phyloP scores from a whole-genome alignment of 1,140 invertebrate genomes.

The Wiebesia pumilae region DNA sequence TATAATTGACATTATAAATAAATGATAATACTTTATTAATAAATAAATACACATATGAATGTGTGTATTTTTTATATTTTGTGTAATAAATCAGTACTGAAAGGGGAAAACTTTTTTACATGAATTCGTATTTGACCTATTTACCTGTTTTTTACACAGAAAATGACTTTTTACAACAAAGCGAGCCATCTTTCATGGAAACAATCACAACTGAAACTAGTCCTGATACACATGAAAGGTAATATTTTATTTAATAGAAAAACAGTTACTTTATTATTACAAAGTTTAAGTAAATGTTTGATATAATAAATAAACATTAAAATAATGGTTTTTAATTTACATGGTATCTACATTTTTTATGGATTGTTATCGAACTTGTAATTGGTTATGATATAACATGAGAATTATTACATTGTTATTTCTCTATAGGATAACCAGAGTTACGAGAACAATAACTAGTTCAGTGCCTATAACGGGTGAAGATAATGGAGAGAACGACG shows the following conservation, averaged over 20 bases:
- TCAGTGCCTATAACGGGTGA: conserved; percentile 61
- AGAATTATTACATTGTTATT: background rate
- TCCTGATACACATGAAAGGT: conserved; percentile 77
- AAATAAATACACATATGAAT: conserved; percentile 6
- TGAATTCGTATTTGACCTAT: conserved; percentile 50
- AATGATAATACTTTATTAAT: background rate
- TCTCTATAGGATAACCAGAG: conserved; percentile 73
- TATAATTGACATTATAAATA: conserved; percentile 63
- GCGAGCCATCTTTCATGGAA: conserved; percentile 76
- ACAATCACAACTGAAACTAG: conserved; percentile 75
- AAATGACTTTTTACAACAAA: conserved; percentile 78
- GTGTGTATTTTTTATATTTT: conserved; percentile 63
- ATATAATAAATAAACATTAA: too few relatives aligned
- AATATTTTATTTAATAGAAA: background rate
- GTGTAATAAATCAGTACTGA: conserved; percentile 57
- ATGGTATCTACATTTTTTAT: too few relatives aligned
- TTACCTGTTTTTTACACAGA: conserved; percentile 66
- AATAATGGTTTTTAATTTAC: too few relatives aligned
- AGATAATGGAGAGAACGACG: conserved; percentile 62
- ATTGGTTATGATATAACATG: too few relatives aligned
- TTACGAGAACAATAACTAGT: conserved; percentile 71
- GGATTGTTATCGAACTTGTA: too few relatives aligned
- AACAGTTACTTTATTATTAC: too few relatives aligned
- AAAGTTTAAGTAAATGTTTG: too few relatives aligned
- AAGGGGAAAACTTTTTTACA: conserved; percentile 40